These are phyloP conservation scores for Berghia stephanieae DNA, from an alignment of 1,140 invertebrate species.

Conservation along the genomic window DNA sequence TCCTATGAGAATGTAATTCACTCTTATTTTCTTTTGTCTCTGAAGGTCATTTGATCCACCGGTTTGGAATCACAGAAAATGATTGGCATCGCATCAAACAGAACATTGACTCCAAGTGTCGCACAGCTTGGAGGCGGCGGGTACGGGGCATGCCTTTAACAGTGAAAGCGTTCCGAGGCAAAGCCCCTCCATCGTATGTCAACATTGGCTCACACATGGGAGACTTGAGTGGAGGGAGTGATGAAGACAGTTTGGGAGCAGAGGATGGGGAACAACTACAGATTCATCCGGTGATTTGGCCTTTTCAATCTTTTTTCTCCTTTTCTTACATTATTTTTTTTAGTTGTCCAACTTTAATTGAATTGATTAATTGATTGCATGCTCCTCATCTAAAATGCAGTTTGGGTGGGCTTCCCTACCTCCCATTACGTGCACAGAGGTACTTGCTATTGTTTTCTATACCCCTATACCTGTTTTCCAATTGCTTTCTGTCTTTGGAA, in stretches of 20 bases:
- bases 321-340: too few relatives aligned
- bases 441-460: too few relatives aligned
- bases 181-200: conserved; percentile 49
- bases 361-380: too few relatives aligned
- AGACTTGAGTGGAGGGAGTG: conserved; percentile 44
- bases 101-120: conserved; percentile 72
- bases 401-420: too few relatives aligned
- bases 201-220: conserved; percentile 39
- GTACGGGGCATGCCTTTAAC: conserved; percentile 65
- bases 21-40: conserved; percentile 31
- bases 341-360: too few relatives aligned
- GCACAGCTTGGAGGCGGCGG: conserved; percentile 68
- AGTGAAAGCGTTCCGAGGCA: conserved; percentile 65
- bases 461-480: too few relatives aligned
- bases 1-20: neutral
- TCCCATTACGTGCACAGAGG: too few relatives aligned
- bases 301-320: neutral
- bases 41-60: conserved; percentile 69
- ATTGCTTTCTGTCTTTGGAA: too few relatives aligned
- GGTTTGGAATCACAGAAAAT: conserved; percentile 69
- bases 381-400: too few relatives aligned
- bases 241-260: conserved; percentile 57
- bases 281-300: conserved; percentile 50
- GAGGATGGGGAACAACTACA: conserved; percentile 54
- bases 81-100: conserved; percentile 72